These are phyloP conservation scores for Tyrannus savana DNA, from an alignment of 2,113 vertebrate genomes.

Conservation along the genomic window DNA sequence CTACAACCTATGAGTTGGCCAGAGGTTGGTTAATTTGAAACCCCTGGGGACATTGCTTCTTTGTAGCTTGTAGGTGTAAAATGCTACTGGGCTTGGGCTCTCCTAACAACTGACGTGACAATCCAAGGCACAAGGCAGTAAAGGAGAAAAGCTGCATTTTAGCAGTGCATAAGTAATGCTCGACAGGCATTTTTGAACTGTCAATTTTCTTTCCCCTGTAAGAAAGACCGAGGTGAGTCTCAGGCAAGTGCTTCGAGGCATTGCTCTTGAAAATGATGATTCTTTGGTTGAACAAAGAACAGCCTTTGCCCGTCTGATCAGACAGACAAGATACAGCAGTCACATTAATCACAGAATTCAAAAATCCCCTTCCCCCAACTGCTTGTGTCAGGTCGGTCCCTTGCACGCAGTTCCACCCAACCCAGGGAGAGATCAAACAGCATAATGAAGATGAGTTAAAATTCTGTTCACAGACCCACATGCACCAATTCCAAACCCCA, in stretches of 20 bases:
- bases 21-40: not conserved
- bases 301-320: not conserved
- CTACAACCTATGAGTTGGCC: not conserved
- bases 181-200: not conserved
- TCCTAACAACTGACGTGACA: not conserved
- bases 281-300: not conserved
- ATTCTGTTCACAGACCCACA: constrained; percentile 5
- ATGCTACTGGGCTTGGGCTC: not conserved
- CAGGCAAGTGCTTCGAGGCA: not conserved
- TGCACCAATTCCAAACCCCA: not conserved
- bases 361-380: not conserved
- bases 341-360: not conserved
- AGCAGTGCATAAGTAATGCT: not conserved
- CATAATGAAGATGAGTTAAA: constrained; percentile 1
- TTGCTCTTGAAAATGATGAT: not conserved
- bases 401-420: not conserved
- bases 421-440: constrained; percentile 20
- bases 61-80: not conserved
- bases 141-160: not conserved
- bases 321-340: not conserved
- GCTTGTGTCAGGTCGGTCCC: rapidly evolving
- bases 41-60: not conserved
- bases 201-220: not conserved
- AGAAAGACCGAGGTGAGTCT: not conserved
- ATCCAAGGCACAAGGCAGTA: not conserved